Evolutionary conservation across 2,797 vertebrate species (phyloP), one percentile per base, ranked within the genome.

Genomic region (Philypnodon macrostomus): DNA sequence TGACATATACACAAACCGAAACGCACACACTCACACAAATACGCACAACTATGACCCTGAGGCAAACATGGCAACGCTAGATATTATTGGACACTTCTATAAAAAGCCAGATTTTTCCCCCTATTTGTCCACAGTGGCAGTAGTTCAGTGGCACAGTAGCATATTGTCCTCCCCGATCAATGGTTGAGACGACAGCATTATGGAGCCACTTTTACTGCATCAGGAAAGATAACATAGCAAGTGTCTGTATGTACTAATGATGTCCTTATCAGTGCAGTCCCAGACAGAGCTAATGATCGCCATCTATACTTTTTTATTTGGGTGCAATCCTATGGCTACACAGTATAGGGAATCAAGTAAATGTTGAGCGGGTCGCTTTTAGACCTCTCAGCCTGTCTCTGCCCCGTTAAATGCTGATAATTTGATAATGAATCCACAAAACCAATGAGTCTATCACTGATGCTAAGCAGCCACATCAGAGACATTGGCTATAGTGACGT

Each of bases 71-170:
- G 83, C 79, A 83, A 79, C 56, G 24, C 59, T 68, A 83, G 74
- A 87, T 83, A 86, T 86, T 85, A 84, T 73, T 83, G 83, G 83
- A 77, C 47, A 67, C 54, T 52, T 85, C 79, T 83, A 85, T 78
- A 80, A 79, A 88, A 85, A 89, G 80, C 79, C 44, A 57, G 44
- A 47, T 67, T 67, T 64, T 70, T 63, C 60, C 58, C 67, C 42
- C 35, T 45, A 41, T 62, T 49, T 59, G 56, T 65, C 67, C 64
- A 59, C 51, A 24, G 71, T 49, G 55, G 73, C 60, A 10, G 33
- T n/a, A 61, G 60, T 60, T 69, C 44, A 47, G 60, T 44, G 47
- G 56, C 77, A 77, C 75, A 77, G 71, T 67, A 40, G 62, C 63
- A 51, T 63, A 63, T 82, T 81, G 75, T 83, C 60, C 58, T 52